phyloP scores from a whole-genome alignment of 2,113 vertebrate genomes.

The Clarias magur region DNA sequence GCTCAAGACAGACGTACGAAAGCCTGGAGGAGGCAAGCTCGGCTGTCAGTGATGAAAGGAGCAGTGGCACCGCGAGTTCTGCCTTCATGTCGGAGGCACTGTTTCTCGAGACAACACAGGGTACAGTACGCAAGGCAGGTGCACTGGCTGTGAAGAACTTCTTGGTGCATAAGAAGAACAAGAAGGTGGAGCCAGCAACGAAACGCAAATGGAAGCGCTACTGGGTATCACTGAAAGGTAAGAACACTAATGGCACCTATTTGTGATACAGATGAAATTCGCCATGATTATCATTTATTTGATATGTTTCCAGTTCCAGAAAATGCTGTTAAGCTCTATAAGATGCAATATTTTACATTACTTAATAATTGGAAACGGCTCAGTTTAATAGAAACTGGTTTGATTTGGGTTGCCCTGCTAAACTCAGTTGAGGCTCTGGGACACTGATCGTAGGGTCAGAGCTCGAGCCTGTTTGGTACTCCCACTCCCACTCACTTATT shows the following conservation, averaged over 20 bases:
- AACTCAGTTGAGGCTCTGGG: neutral
- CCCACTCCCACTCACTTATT: too few species aligned
- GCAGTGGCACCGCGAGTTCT: conserved; percentile 91
- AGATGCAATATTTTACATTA: neutral
- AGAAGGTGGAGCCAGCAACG: conserved; percentile 91
- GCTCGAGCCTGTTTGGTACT: too few species aligned
- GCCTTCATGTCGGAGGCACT: conserved; percentile 85
- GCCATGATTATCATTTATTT: neutral
- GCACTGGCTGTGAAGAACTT: conserved; percentile 95
- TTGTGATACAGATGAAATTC: neutral
- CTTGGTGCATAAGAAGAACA: conserved; percentile 95
- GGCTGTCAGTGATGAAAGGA: conserved; percentile 87
- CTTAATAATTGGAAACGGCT: neutral
- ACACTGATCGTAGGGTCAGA: too few species aligned
- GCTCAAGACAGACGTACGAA: conserved; percentile 75
- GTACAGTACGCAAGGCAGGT: conserved; percentile 89
- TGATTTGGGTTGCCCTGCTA: neutral
- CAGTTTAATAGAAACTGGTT: neutral
- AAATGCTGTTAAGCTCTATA: neutral
- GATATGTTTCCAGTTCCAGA: neutral
- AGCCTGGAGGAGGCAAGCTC: conserved; percentile 87
- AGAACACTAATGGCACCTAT: conserved; percentile 27
- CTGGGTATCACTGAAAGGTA: conserved; percentile 97
- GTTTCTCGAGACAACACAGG: conserved; percentile 76
- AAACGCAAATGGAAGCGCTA: conserved; percentile 96